Conservation (phyloP, 2,113 vertebrate genomes). For the Tapirus terrestris region DNA sequence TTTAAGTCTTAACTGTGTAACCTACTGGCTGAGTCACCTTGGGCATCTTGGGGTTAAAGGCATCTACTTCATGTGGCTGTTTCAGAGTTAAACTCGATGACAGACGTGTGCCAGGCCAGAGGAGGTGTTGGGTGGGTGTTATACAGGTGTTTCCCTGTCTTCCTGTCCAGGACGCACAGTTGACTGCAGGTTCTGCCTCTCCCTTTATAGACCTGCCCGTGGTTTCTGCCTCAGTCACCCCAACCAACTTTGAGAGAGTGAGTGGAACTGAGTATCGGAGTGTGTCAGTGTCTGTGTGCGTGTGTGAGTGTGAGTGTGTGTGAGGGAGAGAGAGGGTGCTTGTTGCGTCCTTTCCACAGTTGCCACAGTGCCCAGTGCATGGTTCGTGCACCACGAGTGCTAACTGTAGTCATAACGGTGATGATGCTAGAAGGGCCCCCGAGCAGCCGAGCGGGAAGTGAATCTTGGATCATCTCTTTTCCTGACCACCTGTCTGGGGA, state of each 20-base stretch:
- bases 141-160: rapidly evolving
- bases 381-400: not conserved
- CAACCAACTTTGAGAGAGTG: not conserved
- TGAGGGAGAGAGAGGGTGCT: not conserved
- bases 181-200: too few species aligned
- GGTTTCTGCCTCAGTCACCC: not conserved
- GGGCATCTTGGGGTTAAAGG: not conserved
- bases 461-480: too few species aligned
- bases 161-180: too few species aligned
- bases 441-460: not conserved
- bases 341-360: too few species aligned
- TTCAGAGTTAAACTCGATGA: not conserved
- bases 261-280: not conserved
- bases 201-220: not conserved
- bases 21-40: not conserved
- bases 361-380: not conserved
- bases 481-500: not conserved
- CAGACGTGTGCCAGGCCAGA: rapidly evolving
- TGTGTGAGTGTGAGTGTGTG: not conserved
- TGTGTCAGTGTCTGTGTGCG: not conserved
- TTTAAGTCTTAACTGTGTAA: not conserved
- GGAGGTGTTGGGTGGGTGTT: not conserved
- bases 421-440: not conserved
- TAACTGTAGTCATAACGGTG: too few species aligned
- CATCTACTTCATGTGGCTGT: not conserved